Base-by-base conservation (phyloP, 2,113 vertebrate species). In the Halichoeres trimaculatus region DNA sequence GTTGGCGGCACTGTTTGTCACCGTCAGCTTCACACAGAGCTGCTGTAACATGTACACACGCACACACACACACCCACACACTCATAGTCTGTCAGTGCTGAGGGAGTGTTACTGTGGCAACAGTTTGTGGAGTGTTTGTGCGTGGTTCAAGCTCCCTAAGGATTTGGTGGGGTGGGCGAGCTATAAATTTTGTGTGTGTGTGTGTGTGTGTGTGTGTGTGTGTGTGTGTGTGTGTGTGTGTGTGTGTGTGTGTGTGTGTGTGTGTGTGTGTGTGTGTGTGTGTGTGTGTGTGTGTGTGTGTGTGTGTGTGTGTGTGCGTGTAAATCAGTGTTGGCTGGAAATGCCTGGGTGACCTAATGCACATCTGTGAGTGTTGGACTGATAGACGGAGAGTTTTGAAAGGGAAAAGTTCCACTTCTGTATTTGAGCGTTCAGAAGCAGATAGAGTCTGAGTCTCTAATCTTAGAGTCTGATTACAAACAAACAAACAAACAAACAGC, bases 311-410 rank as follows among this genome's bases (percentile, higher is more conserved):
- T 70, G 58, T 58, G n/a, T 51, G 55, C 64, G 74, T 80, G 56
- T 76, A 78, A 87, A 65, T 86, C 74, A 81, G 63, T 6, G 77
- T 69, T 90, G 87, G 85, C 88, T 77, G 58, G 53, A 86, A 50
- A 57, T 77, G 81, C 79, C 62, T 73, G 77, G 17, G 52, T 91
- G 90, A 91, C 86, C 88, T 91, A 73, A 91, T 88, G 71, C 81
- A 83, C 88, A 89, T 89, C 83, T 91, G 88, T 71, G 75, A 69
- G 77, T 76, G 81, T 69, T 85, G 71, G 70, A 76, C 74, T 75
- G 74, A 85, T 41, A 36, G 63, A 73, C 8, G 13, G 52, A 61
- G 78, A 55, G 2, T 38, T 72, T 65, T 61, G 51, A 60, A 41
- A 78, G 65, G 45, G 57, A 66, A 38, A 77, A 60, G 34, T 70